A percentile compares a stretch with the other conserved stretches of the same genome.
Evolutionary conservation across 2,797 vertebrate species (phyloP).

Genomic region (Sandelia bainsii): DNA sequence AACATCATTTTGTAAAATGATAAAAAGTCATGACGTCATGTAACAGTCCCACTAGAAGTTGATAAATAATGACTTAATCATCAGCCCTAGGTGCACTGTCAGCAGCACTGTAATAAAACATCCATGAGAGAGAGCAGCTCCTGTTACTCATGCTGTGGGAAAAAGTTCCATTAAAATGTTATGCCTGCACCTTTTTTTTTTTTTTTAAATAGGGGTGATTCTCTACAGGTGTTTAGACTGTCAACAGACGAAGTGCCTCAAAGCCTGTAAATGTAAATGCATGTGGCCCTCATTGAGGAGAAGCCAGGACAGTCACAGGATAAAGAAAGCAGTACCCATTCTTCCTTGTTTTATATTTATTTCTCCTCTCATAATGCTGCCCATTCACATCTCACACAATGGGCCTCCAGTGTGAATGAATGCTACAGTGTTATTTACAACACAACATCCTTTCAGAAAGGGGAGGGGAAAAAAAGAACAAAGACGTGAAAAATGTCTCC

Average conservation of each 20-base stretch:
- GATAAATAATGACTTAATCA: not conserved
- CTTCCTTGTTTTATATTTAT: constrained; percentile 77
- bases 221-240: constrained; percentile 34
- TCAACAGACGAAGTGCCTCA: constrained; percentile 5
- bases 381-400: constrained; percentile 83
- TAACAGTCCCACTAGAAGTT: not conserved
- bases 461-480: constrained; percentile 34
- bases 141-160: constrained; percentile 9
- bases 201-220: constrained; percentile 9
- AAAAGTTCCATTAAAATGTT: constrained; percentile 18
- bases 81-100: not conserved
- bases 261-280: constrained; percentile 31
- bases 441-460: constrained; percentile 70
- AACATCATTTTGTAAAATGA: not conserved
- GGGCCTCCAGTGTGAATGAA: constrained; percentile 73
- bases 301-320: constrained; percentile 50
- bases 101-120: not conserved
- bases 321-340: constrained; percentile 62
- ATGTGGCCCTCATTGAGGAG: constrained; percentile 20
- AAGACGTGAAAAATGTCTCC: constrained; percentile 73
- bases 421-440: constrained; percentile 80
- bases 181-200: not conserved
- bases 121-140: not conserved
- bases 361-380: constrained; percentile 73
- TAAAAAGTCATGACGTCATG: not conserved